phyloP scores from a whole-genome alignment of 2,888 invertebrate species.

The Aleiodes alternator region DNA sequence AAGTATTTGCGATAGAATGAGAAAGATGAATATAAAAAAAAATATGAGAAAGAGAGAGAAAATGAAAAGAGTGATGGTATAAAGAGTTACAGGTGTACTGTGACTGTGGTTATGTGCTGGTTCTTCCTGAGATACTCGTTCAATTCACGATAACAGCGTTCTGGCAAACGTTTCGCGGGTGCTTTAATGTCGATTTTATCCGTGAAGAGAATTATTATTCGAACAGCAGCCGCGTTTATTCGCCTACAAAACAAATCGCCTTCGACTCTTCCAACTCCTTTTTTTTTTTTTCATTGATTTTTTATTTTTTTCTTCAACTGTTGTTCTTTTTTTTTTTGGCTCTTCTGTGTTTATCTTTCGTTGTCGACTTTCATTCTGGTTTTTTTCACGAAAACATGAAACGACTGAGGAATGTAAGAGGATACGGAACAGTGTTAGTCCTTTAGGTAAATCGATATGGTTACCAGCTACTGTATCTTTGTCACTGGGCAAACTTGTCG shows the following conservation, averaged over 20 bases:
- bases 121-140: conserved; percentile 51
- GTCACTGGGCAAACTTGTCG: conserved; percentile 7
- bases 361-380: not conserved
- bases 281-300: conserved; percentile 18
- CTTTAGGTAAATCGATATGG: conserved; percentile 44
- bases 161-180: conserved; percentile 59
- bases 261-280: conserved; percentile 45
- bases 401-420: conserved; percentile 35
- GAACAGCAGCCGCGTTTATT: conserved; percentile 58
- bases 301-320: conserved; percentile 2
- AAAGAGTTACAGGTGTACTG: conserved; percentile 70
- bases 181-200: conserved; percentile 69
- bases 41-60: conserved; percentile 43
- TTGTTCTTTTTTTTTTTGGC: conserved; percentile 11
- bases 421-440: conserved; percentile 21
- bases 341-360: conserved; percentile 16
- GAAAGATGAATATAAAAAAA: conserved; percentile 46
- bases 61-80: conserved; percentile 32
- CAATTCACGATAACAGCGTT: conserved; percentile 69
- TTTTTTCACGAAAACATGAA: conserved; percentile 18
- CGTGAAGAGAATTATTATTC: conserved; percentile 62
- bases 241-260: conserved; percentile 57
- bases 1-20: conserved; percentile 47
- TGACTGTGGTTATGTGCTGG: conserved; percentile 40
- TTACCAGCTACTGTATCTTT: conserved; percentile 41